Percentiles rank a stretch among this genome's conserved stretches.
Conservation (phyloP, 2,113 vertebrate species). For the Oriolus oriolus region DNA sequence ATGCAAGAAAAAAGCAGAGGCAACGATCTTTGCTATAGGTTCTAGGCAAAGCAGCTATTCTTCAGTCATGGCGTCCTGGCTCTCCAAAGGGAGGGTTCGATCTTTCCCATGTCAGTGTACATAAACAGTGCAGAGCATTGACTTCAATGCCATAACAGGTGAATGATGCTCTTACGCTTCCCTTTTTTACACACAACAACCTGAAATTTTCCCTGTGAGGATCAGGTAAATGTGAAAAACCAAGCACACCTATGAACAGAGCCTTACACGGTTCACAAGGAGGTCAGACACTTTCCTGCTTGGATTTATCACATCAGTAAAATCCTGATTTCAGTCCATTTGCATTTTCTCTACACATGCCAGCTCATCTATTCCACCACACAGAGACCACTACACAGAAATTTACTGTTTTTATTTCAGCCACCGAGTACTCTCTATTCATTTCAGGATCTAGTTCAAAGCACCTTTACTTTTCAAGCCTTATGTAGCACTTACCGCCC, state of each 20-base stretch:
- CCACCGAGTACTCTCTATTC: fast-evolving
- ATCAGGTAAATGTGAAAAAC: not conserved
- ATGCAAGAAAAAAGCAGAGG: not conserved
- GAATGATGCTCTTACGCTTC: fast-evolving
- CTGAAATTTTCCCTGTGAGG: not conserved
- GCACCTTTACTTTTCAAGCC: not conserved
- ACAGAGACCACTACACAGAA: not conserved
- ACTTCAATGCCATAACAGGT: not conserved
- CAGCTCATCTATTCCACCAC: not conserved
- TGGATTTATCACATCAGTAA: not conserved
- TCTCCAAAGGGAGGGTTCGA: not conserved
- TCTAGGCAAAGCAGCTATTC: not conserved
- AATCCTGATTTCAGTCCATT: not conserved
- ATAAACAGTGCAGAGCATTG: not conserved
- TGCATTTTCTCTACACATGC: not conserved
- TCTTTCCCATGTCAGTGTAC: not conserved
- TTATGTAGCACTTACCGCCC: not conserved
- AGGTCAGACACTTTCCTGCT: not conserved
- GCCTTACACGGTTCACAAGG: not conserved
- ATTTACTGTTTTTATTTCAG: not conserved
- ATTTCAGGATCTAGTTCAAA: not conserved
- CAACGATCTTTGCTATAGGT: not conserved
- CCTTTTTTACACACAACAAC: not conserved
- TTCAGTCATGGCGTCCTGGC: not conserved
- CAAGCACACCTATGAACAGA: not conserved